Evolutionary conservation across 2,113 vertebrate species (phyloP).

Genomic region (Urocynchramus pylzowi): DNA sequence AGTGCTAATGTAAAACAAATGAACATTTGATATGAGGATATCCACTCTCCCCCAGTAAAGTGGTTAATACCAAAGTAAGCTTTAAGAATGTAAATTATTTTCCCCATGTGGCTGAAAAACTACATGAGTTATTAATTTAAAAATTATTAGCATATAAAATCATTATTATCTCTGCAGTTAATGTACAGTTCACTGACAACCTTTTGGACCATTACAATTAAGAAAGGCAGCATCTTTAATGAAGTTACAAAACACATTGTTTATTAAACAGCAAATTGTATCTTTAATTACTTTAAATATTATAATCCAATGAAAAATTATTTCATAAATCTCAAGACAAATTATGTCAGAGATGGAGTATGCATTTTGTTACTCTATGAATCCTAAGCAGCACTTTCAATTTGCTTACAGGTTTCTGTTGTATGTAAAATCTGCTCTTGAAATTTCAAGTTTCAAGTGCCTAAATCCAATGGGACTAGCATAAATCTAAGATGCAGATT

Average conservation of each 20-base stretch:
- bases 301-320: slow-evolving; percentile 58
- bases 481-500: slow-evolving; percentile 1
- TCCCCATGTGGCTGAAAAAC: slow-evolving; percentile 58
- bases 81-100: slow-evolving; percentile 68
- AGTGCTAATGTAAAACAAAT: slow-evolving; percentile 63
- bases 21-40: slow-evolving; percentile 46
- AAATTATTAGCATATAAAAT: slow-evolving; percentile 78
- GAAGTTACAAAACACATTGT: slow-evolving; percentile 67
- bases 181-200: slow-evolving; percentile 70
- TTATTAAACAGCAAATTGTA: slow-evolving; percentile 70
- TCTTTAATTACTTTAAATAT: slow-evolving; percentile 71
- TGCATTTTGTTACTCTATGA: neutral
- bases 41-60: slow-evolving; percentile 55
- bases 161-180: slow-evolving; percentile 75
- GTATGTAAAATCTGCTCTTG: neutral
- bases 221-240: slow-evolving; percentile 62
- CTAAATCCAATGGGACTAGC: neutral
- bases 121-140: slow-evolving; percentile 72
- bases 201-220: slow-evolving; percentile 69
- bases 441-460: slow-evolving; percentile 3
- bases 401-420: slow-evolving; percentile 11
- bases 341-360: slow-evolving; percentile 22
- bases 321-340: slow-evolving; percentile 45
- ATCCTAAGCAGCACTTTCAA: neutral
- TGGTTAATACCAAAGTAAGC: slow-evolving; percentile 69